phyloP scores from a whole-genome alignment of 2,113 vertebrate genomes.

The Oreocharis arfaki region DNA sequence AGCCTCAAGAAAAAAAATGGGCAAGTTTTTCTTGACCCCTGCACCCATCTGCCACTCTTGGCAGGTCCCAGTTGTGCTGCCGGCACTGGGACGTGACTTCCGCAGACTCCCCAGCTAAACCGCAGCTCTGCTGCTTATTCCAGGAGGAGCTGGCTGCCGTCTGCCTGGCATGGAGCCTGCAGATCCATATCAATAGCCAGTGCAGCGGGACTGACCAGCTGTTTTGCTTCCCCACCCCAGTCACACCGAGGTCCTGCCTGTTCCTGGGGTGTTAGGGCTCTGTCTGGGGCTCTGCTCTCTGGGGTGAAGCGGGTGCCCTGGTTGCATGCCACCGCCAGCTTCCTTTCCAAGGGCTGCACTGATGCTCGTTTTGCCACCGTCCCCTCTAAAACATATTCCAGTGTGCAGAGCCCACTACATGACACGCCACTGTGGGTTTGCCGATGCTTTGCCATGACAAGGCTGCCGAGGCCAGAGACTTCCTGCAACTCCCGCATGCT shows the following conservation, averaged over 20 bases:
- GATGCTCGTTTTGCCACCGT: background rate
- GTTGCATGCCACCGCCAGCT: background rate
- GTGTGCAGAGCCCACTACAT: background rate
- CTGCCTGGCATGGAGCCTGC: slow-evolving; percentile 7
- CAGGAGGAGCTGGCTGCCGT: background rate
- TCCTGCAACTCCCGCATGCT: background rate
- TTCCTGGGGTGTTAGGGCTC: background rate
- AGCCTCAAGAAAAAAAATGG: background rate
- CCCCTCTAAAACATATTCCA: background rate
- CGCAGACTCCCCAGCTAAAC: background rate
- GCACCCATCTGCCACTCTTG: background rate
- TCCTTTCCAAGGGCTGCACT: background rate
- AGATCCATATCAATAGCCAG: background rate
- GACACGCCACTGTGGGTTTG: rapidly evolving
- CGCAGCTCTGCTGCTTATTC: background rate
- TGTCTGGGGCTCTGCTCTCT: background rate
- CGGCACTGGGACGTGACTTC: background rate
- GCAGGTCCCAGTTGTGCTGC: background rate
- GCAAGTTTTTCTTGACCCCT: background rate
- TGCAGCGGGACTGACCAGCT: background rate
- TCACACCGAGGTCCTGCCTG: background rate
- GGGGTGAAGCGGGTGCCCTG: background rate
- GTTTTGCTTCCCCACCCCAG: background rate
- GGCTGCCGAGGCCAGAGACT: background rate
- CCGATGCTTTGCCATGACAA: background rate